Evolutionary conservation across 2,888 invertebrate species (phyloP).

Genomic region (Phortica okadai): DNA sequence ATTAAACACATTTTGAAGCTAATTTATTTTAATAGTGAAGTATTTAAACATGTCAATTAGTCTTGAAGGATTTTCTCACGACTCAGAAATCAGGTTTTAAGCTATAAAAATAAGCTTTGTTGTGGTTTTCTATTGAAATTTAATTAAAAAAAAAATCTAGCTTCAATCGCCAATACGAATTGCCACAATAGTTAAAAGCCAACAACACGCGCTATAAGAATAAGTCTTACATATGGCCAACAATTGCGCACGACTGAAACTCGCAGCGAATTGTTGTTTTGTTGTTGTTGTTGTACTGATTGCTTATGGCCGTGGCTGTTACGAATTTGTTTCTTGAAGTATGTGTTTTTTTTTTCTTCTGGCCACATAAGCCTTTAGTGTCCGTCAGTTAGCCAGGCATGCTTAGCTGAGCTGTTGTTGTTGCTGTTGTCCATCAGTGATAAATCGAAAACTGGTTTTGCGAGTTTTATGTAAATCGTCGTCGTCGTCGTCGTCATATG

Average conservation of each 20-base stretch:
- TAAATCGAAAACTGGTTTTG: constrained; percentile 66
- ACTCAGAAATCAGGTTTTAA: too few relatives aligned
- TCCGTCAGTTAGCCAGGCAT: constrained; percentile 45
- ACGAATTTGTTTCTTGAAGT: constrained; percentile 43
- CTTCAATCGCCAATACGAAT: not conserved
- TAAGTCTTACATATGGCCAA: not conserved
- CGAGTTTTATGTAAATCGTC: constrained; percentile 73
- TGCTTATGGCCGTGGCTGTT: constrained; percentile 32
- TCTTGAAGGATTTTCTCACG: too few relatives aligned
- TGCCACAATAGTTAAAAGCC: not conserved
- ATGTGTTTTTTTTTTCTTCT: constrained; percentile 29
- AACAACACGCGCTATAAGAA: not conserved
- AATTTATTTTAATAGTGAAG: too few relatives aligned
- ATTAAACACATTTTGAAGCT: too few relatives aligned
- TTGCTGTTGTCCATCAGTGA: constrained; percentile 28
- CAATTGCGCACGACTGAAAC: not conserved
- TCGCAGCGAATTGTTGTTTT: not conserved
- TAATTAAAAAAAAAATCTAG: too few relatives aligned
- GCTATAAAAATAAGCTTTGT: too few relatives aligned
- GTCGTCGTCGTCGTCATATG: constrained; percentile 50
- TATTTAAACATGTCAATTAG: too few relatives aligned
- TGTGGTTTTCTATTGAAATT: too few relatives aligned
- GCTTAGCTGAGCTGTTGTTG: constrained; percentile 34
- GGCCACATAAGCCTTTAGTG: not conserved
- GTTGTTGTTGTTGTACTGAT: not conserved